Evolutionary conservation across 2,797 vertebrate genomes (phyloP).

Genomic region (Pteronotus mesoamericanus): DNA sequence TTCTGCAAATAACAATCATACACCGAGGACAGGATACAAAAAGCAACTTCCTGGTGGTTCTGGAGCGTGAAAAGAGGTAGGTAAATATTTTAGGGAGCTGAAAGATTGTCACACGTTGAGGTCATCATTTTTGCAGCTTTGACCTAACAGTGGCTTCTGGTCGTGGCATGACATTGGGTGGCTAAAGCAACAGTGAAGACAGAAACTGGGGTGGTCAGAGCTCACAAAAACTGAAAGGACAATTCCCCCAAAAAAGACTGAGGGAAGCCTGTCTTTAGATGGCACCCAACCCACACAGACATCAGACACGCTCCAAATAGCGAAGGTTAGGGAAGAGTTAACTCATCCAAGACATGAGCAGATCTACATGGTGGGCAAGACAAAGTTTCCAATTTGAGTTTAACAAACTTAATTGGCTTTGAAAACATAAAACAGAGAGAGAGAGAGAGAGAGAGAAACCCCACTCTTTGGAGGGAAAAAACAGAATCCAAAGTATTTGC

Average conservation of each 20-base stretch:
- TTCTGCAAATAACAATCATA: not conserved
- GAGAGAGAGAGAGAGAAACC: too few species aligned
- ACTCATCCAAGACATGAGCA: not conserved
- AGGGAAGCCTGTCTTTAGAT: not conserved
- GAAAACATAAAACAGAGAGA: not conserved
- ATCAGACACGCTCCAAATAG: not conserved
- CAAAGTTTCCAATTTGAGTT: not conserved
- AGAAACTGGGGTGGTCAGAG: not conserved
- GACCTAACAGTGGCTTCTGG: not conserved
- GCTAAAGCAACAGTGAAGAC: not conserved
- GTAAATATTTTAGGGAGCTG: not conserved
- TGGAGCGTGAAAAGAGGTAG: not conserved
- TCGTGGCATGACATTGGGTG: not conserved
- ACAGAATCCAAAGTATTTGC: not conserved
- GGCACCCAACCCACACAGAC: not conserved
- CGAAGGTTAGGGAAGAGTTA: not conserved
- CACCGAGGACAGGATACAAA: not conserved
- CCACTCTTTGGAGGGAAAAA: not conserved
- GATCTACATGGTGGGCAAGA: not conserved
- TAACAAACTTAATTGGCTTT: not conserved
- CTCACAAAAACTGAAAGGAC: not conserved
- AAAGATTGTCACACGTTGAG: not conserved
- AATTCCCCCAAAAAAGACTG: not conserved
- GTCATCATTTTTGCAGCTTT: not conserved
- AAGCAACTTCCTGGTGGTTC: not conserved